phyloP scores from a whole-genome alignment of 2,113 vertebrate species.

The Shinisaurus crocodilurus region DNA sequence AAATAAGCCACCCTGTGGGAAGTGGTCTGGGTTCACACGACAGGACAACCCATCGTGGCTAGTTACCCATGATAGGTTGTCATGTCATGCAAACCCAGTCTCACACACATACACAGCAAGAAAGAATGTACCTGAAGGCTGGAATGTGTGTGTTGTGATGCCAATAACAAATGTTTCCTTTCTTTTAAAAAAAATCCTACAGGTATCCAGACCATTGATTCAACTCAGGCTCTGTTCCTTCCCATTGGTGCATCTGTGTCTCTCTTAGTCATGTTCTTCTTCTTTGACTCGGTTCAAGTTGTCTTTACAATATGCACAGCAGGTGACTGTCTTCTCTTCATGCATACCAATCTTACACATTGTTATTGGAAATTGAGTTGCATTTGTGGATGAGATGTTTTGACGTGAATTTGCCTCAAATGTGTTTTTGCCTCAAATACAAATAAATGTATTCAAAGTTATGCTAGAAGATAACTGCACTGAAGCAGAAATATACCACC shows the following conservation, averaged over 20 bases:
- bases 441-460: constrained; percentile 15
- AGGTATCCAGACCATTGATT: constrained; percentile 99
- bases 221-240: constrained; percentile 97
- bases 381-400: not conserved
- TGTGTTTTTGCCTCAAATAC: constrained; percentile 31
- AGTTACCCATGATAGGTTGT: too few species aligned
- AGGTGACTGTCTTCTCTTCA: constrained; percentile 79
- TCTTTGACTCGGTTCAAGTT: constrained; percentile 99
- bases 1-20: too few species aligned
- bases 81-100: too few species aligned
- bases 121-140: not conserved
- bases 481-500: not conserved
- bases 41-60: too few species aligned
- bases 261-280: constrained; percentile 99
- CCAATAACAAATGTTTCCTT: not conserved
- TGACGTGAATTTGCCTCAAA: not conserved
- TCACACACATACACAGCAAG: not conserved
- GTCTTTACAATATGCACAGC: constrained; percentile 99
- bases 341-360: constrained; percentile 11
- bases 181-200: constrained; percentile 40
- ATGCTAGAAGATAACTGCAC: not conserved
- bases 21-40: too few species aligned
- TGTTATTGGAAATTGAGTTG: constrained; percentile 9
- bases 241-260: constrained; percentile 98
- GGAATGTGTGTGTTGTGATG: accelerated